These are phyloP conservation scores for Nudaria mundana DNA, from an alignment of 2,888 invertebrate species.

Conservation along the genomic window DNA sequence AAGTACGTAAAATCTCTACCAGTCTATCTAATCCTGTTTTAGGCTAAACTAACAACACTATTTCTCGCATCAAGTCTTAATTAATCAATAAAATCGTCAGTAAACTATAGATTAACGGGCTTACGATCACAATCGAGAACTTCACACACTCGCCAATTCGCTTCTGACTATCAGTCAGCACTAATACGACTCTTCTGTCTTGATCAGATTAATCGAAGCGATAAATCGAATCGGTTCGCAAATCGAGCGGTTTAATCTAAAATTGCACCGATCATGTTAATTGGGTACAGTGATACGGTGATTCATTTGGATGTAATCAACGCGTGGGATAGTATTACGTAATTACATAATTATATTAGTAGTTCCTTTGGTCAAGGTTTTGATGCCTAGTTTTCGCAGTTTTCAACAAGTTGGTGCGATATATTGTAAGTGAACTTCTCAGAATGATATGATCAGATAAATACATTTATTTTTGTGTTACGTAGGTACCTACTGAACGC, in stretches of 20 bases:
- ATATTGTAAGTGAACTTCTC: no score
- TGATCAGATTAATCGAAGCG: slow-evolving; percentile 60
- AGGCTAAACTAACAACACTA: slow-evolving; percentile 9
- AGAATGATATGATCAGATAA: no score
- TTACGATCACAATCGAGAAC: slow-evolving; percentile 25
- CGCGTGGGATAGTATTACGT: slow-evolving; percentile 19
- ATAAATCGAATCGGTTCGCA: slow-evolving; percentile 54
- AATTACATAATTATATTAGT: slow-evolving; percentile 30
- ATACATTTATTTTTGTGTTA: no score
- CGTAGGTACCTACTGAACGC: no score
- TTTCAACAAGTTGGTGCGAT: not conserved
- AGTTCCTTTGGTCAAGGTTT: not conserved
- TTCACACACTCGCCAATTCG: slow-evolving; percentile 35
- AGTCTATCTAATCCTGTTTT: no score
- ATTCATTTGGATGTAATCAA: slow-evolving; percentile 30
- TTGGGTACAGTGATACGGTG: slow-evolving; percentile 24
- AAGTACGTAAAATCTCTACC: no score
- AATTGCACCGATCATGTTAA: slow-evolving; percentile 35
- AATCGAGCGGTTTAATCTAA: slow-evolving; percentile 49
- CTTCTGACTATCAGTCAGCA: slow-evolving; percentile 54
- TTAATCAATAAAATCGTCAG: slow-evolving; percentile 28
- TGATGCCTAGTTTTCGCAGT: not conserved
- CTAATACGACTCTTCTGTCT: slow-evolving; percentile 59
- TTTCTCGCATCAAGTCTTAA: slow-evolving; percentile 23
- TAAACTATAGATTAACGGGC: slow-evolving; percentile 25